Percentiles rank a stretch among this genome's conserved stretches.
Evolutionary conservation across 2,113 vertebrate genomes (phyloP).

Genomic region (Scytalopus superciliaris): DNA sequence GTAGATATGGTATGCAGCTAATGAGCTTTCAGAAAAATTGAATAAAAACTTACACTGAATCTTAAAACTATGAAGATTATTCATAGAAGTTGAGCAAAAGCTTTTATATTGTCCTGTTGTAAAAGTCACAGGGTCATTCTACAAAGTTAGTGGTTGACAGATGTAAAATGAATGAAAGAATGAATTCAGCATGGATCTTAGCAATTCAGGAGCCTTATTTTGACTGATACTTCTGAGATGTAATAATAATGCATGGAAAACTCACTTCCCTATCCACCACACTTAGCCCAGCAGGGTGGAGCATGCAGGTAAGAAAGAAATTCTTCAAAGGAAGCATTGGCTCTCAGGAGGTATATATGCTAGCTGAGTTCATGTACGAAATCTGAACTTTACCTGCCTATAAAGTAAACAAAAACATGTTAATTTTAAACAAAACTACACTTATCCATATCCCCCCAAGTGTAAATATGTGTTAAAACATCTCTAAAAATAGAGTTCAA

Average conservation of each 20-base stretch:
- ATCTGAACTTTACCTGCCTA: conserved; percentile 33
- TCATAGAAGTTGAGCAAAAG: background rate
- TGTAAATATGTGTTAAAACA: conserved; percentile 39
- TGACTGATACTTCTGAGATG: background rate
- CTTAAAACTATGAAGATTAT: background rate
- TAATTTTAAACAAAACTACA: conserved; percentile 66
- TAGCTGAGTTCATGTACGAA: conserved; percentile 44
- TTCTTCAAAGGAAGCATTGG: conserved; percentile 46
- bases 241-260: background rate
- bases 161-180: background rate
- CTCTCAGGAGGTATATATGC: conserved; percentile 27
- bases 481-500: conserved; percentile 68
- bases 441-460: conserved; percentile 41
- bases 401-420: conserved; percentile 58
- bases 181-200: background rate
- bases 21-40: conserved; percentile 2
- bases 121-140: background rate
- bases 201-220: background rate
- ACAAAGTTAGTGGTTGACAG: background rate
- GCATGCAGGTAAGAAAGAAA: conserved; percentile 4
- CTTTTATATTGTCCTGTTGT: background rate
- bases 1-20: background rate
- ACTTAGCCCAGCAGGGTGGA: background rate
- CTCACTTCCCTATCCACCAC: background rate
- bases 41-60: background rate